Percentiles rank a stretch among this genome's conserved stretches.
Evolutionary conservation across 2,888 invertebrate species (phyloP).

Genomic region (Phoronis australis): DNA sequence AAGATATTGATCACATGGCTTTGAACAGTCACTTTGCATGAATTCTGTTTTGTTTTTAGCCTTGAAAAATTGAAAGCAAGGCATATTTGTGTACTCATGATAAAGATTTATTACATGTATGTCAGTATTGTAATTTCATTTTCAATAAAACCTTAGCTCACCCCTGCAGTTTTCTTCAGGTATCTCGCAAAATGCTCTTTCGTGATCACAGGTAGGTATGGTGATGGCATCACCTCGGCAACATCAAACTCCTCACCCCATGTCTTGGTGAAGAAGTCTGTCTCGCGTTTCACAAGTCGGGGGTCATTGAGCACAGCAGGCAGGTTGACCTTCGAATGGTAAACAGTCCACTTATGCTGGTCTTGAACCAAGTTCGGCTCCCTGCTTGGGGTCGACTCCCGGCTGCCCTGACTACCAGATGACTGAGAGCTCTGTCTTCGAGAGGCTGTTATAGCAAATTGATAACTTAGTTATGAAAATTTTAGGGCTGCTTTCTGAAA

Average conservation of each 20-base stretch:
- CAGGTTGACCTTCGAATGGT: constrained; percentile 86
- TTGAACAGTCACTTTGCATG: no score
- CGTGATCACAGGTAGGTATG: constrained; percentile 76
- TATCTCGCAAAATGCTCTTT: constrained; percentile 82
- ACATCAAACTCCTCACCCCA: constrained; percentile 97
- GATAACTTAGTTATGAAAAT: no score
- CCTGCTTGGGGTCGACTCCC: constrained; percentile 6
- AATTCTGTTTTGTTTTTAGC: no score
- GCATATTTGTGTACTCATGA: no score
- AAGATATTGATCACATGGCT: no score
- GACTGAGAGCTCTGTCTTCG: no score
- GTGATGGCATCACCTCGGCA: constrained; percentile 69
- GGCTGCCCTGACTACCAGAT: neutral
- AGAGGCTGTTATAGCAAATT: no score
- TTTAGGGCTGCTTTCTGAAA: no score
- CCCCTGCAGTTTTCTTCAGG: constrained; percentile 63
- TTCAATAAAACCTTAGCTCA: constrained; percentile 28
- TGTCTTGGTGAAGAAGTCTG: constrained; percentile 88
- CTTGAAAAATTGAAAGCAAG: no score
- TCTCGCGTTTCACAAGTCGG: constrained; percentile 66
- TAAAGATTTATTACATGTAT: no score
- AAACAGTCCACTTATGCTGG: constrained; percentile 68
- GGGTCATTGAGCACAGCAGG: constrained; percentile 96
- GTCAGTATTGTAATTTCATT: no score
- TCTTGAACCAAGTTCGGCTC: constrained; percentile 47